These are phyloP conservation scores for Andricus quercusramuli DNA, from an alignment of 2,888 invertebrate species.

Conservation along the genomic window DNA sequence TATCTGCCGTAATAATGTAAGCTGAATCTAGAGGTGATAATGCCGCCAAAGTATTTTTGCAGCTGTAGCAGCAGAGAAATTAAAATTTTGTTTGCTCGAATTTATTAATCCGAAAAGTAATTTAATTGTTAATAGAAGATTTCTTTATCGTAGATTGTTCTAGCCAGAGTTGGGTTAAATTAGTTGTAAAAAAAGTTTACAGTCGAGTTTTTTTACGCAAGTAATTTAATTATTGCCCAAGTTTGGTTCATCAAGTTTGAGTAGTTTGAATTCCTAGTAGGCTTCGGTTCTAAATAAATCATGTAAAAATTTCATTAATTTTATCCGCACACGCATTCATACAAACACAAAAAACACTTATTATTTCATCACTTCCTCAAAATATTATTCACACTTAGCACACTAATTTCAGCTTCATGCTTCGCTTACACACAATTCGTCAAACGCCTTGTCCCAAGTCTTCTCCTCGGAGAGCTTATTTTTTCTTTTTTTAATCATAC, in stretches of 20 bases:
- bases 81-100: conserved; percentile 18
- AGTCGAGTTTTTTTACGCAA: neutral
- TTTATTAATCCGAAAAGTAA: conserved; percentile 24
- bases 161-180: neutral
- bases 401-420: conserved; percentile 20
- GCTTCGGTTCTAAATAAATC: neutral
- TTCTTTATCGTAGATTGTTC: neutral
- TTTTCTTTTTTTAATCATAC: neutral
- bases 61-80: conserved; percentile 13
- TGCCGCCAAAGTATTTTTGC: conserved; percentile 19
- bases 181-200: neutral
- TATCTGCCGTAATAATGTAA: conserved; percentile 22
- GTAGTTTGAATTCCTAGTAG: conserved; percentile 31
- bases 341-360: conserved; percentile 42
- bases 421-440: conserved; percentile 28
- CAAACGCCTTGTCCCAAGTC: conserved; percentile 42
- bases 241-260: conserved; percentile 1
- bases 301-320: neutral
- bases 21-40: conserved; percentile 17
- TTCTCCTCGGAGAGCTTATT: conserved; percentile 27
- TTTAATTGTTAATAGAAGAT: conserved; percentile 5
- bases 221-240: neutral
- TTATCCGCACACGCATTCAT: conserved; percentile 21
- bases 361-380: conserved; percentile 30
- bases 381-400: neutral